These are phyloP conservation scores for Urocynchramus pylzowi DNA, from an alignment of 2,113 vertebrate species.

Conservation along the genomic window DNA sequence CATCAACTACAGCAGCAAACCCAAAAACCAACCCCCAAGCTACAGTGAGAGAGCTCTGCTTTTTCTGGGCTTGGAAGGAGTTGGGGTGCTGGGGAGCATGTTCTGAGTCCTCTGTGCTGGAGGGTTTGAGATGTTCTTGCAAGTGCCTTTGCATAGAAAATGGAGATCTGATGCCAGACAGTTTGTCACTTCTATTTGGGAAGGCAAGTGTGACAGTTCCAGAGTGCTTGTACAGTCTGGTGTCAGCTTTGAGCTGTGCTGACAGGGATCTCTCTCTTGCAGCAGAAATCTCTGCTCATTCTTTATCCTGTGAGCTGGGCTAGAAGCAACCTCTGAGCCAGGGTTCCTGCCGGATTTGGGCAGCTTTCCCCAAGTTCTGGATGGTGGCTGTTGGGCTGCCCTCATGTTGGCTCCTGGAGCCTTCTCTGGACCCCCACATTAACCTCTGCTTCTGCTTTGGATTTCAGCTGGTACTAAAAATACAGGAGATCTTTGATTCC, in stretches of 20 bases:
- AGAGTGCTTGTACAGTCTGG: not conserved
- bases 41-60: not conserved
- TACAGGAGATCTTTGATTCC: constrained; percentile 91
- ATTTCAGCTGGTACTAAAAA: constrained; percentile 87
- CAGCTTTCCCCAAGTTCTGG: not conserved
- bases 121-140: not conserved
- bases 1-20: not conserved
- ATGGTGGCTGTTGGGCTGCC: not conserved
- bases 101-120: not conserved
- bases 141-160: not conserved
- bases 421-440: not conserved
- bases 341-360: not conserved
- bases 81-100: not conserved
- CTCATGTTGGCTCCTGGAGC: not conserved
- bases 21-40: not conserved
- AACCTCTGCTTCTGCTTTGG: constrained; percentile 42
- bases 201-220: not conserved
- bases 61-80: not conserved
- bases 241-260: not conserved
- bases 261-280: not conserved
- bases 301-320: not conserved
- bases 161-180: not conserved
- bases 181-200: not conserved
- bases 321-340: not conserved
- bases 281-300: not conserved